A percentile compares a stretch with the other conserved stretches of the same genome.
Evolutionary conservation across 2,797 vertebrate species (phyloP).

Genomic region (Siniperca undulata): DNA sequence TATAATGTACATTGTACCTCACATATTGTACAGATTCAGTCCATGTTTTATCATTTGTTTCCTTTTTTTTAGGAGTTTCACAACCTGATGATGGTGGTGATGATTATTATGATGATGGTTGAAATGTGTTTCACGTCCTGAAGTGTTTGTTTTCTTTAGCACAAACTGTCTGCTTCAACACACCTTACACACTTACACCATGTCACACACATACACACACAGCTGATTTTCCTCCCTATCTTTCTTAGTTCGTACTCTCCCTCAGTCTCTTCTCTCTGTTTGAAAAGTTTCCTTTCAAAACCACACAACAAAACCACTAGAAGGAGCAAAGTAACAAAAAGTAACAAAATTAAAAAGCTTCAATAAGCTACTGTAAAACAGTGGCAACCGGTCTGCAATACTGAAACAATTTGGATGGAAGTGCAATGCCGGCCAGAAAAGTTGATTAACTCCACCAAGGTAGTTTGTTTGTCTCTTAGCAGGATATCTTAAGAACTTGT

Average conservation of each 20-base stretch:
- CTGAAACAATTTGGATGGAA: not conserved
- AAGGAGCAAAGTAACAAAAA: not conserved
- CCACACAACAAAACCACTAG: not conserved
- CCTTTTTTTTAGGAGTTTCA: not conserved
- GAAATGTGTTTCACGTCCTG: not conserved
- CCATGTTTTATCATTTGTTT: not conserved
- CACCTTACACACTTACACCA: not conserved
- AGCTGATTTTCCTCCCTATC: not conserved
- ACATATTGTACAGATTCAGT: not conserved
- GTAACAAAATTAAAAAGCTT: not conserved
- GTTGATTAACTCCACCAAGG: not conserved
- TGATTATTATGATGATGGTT: not conserved
- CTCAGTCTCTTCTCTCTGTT: conserved; percentile 1
- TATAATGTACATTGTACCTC: not conserved
- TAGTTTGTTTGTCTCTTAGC: too few species aligned
- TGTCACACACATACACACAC: not conserved
- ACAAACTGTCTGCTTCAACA: not conserved
- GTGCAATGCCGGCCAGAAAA: not conserved
- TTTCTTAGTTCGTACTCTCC: not conserved
- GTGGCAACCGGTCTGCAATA: not conserved
- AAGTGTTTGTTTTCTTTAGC: not conserved
- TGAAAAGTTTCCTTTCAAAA: conserved; percentile 49
- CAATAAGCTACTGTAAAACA: not conserved
- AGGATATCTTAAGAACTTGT: not conserved
- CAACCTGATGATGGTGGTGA: not conserved